Evolutionary conservation across 2,113 vertebrate genomes (phyloP), one percentile per base, ranked within the genome.

Genomic region (Coryphaenoides rupestris): DNA sequence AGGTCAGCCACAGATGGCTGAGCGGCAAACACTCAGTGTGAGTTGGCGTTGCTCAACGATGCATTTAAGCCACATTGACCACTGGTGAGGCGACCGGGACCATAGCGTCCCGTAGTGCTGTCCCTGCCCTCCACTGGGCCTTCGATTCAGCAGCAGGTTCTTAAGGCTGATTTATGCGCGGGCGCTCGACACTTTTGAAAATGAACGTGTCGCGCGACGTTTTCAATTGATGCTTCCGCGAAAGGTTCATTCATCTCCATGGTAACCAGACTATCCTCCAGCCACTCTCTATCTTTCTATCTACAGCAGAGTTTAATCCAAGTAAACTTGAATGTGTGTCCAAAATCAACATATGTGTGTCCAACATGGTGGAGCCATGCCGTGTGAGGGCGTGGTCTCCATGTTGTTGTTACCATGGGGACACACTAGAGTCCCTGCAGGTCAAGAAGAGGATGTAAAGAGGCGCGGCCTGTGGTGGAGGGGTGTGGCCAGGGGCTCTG

Each of bases 11-110:
- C 83, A 85, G 84, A 88, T 88, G 86, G 83, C 80, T 50, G n/a
- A 40, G 63, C 19, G 77, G 80, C 73, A 66, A n/a, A 75, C 66
- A 66, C 80, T 15, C 83, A 63, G 84, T 85, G 65, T 76, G 83
- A 80, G 61, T 77, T 80, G 61, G 78, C 73, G 84, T 74, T 75
- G 75, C 58, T 76, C 76, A 72, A 73, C 69, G 80, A 83, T 82
- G 77, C 73, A 68, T 85, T 75, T 75, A 62, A 84, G 75, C 84
- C 86, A 83, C 63, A 61, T 79, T 84, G 80, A 83, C 84, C 86
- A 82, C 75, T 69, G 74, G 65, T 65, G 72, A 45, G 83, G 76
- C 78, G 73, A 75, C 68, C 78, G 84, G 84, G 86, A 83, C 84
- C 73, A n/a, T n/a, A 54, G 65, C 47, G 15, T 66, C 76, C 64